Evolutionary conservation across 2,888 invertebrate genomes (phyloP).

Genomic region (Osedax frankpressi): DNA sequence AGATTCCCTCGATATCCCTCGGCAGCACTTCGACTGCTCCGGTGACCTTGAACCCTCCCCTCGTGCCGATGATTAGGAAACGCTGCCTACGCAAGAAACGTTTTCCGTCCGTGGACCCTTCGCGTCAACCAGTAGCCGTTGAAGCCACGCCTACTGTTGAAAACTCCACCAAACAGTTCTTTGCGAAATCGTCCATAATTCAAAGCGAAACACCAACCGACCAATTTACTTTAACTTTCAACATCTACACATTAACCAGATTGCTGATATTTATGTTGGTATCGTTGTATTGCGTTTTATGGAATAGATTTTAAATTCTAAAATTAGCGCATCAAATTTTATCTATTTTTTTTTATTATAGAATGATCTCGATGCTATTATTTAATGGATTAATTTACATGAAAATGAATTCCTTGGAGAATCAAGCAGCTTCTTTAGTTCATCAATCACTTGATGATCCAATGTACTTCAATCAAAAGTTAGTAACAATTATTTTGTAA

Average conservation of each 20-base stretch:
- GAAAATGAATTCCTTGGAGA: background rate
- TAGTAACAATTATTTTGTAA: too few species aligned
- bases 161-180: background rate
- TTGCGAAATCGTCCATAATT: background rate
- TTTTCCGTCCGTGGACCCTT: background rate
- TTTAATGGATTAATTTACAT: background rate
- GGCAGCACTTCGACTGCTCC: too few species aligned
- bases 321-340: too few species aligned
- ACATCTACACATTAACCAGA: background rate
- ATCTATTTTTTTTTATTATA: too few species aligned
- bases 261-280: background rate
- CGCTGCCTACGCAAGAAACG: background rate
- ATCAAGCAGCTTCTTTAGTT: background rate
- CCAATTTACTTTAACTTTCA: background rate
- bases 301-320: background rate
- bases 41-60: too few species aligned
- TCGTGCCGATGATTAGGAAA: too few species aligned
- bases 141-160: background rate
- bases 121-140: background rate
- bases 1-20: background rate
- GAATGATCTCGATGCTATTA: background rate
- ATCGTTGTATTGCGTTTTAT: background rate
- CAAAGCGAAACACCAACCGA: background rate
- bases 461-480: background rate
- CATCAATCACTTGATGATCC: background rate